Conservation (phyloP, 2,888 invertebrate species). For the Mamestra brassicae region DNA sequence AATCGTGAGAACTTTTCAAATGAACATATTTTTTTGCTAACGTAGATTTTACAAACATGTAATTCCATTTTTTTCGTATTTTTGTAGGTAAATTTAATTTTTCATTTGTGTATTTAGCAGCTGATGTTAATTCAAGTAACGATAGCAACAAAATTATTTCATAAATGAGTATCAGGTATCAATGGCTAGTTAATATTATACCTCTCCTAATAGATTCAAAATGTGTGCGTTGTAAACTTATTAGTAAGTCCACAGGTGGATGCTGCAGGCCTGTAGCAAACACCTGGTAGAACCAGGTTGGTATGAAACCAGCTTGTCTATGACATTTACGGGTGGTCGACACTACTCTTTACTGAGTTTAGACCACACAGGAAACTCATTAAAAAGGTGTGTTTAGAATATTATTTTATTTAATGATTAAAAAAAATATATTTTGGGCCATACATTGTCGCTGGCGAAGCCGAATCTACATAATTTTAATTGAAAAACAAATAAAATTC, state of each 20-base stretch:
- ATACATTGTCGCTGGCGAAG: neutral
- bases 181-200: slow-evolving; percentile 1
- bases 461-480: neutral
- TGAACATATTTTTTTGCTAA: too few species aligned
- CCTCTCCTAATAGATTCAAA: slow-evolving; percentile 20
- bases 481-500: neutral
- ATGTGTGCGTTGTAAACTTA: slow-evolving; percentile 42
- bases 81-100: neutral
- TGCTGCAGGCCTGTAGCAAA: slow-evolving; percentile 25
- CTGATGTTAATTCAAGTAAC: neutral
- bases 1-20: neutral
- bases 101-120: neutral
- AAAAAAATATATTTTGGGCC: neutral
- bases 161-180: neutral
- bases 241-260: slow-evolving; percentile 42
- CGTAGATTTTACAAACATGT: neutral
- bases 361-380: slow-evolving; percentile 49
- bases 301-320: slow-evolving; percentile 37
- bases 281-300: slow-evolving; percentile 33
- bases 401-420: neutral
- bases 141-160: neutral
- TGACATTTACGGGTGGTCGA: slow-evolving; percentile 50
- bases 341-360: neutral
- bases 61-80: neutral
- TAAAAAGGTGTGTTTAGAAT: slow-evolving; percentile 19